Evolutionary conservation across 2,888 invertebrate species (phyloP), one percentile per base, ranked within the genome.

Genomic region (Gnatocerus cornutus): DNA sequence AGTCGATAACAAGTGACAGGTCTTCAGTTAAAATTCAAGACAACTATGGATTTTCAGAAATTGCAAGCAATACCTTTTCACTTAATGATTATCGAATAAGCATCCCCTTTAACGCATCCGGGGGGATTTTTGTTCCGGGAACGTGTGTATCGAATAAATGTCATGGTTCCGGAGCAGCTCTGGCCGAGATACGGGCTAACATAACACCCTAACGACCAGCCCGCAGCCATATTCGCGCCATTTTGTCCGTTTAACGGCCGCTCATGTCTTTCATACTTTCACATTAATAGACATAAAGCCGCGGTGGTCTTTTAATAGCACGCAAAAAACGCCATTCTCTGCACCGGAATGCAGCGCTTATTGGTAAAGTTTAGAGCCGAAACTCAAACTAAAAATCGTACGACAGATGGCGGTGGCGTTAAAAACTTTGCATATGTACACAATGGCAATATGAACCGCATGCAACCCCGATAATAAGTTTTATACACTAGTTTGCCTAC

Each of bases 241-340:
- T 69, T 71, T 68, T 59, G 58, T 29, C 69, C 68, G 67, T 62
- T 73, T 73, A 72, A 71, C 71, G 58, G 68, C 61, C 62, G 39
- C 65, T 72, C 69, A 72, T 72, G 72, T 63, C 68, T 73, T 71
- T 71, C 73, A 68, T 70, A 66, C 68, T 70, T 73, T 33, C 63
- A 69, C 66, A 71, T 71, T 71, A 73, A 71, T 73, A 39, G 30
- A 55, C 64, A 64, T 64, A 64, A 64, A 64, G 55, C 45, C 41
- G 55, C 45, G 43, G 37, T 53, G 39, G 53, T 45, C 46, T 33
- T 50, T 39, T 52, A 63, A 63, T 14, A 14, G 41, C 61, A 50
- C 46, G 50, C 52, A 39, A 41, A 50, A 16, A 46, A 6, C 50
- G 45, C 39, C 21, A 37, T 16, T 16, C 14, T 14, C 7, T 43